These are phyloP conservation scores for Lacanobia oleracea DNA, from an alignment of 2,888 invertebrate genomes.

Conservation along the genomic window DNA sequence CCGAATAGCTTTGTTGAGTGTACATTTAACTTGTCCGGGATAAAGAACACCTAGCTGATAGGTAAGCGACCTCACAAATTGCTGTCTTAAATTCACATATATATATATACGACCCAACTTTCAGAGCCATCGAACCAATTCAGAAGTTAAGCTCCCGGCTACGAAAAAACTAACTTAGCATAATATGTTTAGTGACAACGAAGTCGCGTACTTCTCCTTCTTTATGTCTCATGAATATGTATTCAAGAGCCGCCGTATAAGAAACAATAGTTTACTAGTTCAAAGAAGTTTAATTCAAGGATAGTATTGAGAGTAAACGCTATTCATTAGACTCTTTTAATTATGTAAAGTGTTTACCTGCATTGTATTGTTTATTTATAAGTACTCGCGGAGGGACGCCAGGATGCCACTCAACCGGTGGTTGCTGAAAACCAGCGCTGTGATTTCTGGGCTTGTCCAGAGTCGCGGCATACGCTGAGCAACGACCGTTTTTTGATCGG, in stretches of 20 bases:
- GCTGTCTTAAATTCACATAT: background rate
- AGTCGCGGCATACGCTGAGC: too few relatives aligned
- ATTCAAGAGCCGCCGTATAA: slow-evolving; percentile 26
- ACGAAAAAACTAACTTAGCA: slow-evolving; percentile 19
- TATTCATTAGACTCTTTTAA: too few relatives aligned
- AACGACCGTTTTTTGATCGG: too few relatives aligned
- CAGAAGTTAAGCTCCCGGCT: slow-evolving; percentile 25
- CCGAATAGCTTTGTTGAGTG: too few relatives aligned
- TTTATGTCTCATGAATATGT: slow-evolving; percentile 52
- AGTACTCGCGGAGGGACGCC: too few relatives aligned
- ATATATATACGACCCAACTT: slow-evolving; percentile 9
- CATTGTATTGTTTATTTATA: too few relatives aligned
- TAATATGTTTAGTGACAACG: slow-evolving; percentile 17
- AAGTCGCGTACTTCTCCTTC: slow-evolving; percentile 22
- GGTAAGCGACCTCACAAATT: background rate
- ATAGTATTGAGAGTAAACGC: slow-evolving; percentile 25
- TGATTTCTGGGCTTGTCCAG: too few relatives aligned
- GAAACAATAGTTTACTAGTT: slow-evolving; percentile 49
- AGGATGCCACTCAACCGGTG: too few relatives aligned
- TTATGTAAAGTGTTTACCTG: too few relatives aligned
- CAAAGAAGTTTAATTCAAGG: slow-evolving; percentile 20
- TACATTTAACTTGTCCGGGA: background rate
- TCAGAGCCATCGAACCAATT: slow-evolving; percentile 17
- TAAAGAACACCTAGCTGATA: background rate
- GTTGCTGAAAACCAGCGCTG: too few relatives aligned